Conservation (phyloP, 2,113 vertebrate genomes). For the Steatornis caripensis region DNA sequence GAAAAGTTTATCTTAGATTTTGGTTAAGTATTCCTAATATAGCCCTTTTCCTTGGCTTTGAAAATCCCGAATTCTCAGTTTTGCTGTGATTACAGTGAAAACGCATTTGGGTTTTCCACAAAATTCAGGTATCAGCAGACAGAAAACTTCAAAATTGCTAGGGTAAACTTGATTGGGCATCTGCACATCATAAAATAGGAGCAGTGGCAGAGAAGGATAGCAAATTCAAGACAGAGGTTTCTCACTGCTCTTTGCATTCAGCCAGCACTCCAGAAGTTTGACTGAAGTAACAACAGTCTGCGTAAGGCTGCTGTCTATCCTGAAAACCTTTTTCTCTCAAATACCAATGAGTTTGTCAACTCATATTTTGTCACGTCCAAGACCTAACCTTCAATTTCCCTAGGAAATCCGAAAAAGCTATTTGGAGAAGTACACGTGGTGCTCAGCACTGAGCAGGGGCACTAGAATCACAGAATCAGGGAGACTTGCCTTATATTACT, state of each 20-base stretch:
- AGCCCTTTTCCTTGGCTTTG: neutral
- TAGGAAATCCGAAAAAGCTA: neutral
- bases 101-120: neutral
- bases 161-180: neutral
- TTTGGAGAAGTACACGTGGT: neutral
- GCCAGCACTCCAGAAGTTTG: neutral
- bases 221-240: neutral
- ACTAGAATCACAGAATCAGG: too few species aligned
- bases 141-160: neutral
- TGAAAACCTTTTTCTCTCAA: neutral
- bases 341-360: neutral
- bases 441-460: neutral
- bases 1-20: slow-evolving; percentile 43
- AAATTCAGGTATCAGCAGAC: neutral
- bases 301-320: neutral
- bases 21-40: slow-evolving; percentile 9
- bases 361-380: neutral
- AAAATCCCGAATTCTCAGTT: neutral
- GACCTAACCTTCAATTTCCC: neutral
- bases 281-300: neutral
- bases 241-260: neutral
- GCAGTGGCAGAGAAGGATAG: neutral
- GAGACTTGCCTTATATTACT: neutral
- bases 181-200: neutral
- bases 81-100: neutral